Base-by-base conservation (phyloP, 2,113 vertebrate species). In the Daboia siamensis region DNA sequence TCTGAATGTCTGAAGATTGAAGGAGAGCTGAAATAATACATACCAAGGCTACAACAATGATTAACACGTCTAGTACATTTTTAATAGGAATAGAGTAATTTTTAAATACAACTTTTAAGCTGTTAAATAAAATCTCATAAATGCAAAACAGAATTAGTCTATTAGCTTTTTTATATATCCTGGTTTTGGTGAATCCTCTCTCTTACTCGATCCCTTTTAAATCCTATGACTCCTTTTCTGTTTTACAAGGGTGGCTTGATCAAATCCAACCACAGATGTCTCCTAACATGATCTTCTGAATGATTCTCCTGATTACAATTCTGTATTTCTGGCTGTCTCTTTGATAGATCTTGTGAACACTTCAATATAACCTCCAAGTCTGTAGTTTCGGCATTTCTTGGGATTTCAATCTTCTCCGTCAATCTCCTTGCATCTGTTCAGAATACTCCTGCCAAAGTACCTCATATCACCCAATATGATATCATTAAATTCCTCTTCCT, bases 41-140 rank as follows among this genome's bases (percentile, higher is more conserved):
- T 15, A 74, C 15, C n/a, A 39, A 20, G 33, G 33, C 69, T 80
- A 44, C 7, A 80, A 80, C 69, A 80, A 44, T 21, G 74, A 39
- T 2, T 80, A 39, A 80, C 17, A 80, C 17, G 44, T 21, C 74
- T 80, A 80, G 15, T 39, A 80, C 33, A 80, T 80, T 80, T 15
- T 9, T 90, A 96, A 96, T 94, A 86, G 56, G 90, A 94, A 95
- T 88, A 86, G 94, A 94, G 93, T 90, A 93, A 17, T 94, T 80
- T 80, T 39, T 21, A 80, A 91, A 93, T 94, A 57, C 23, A 94
- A 55, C 48, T 8, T 29, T 17, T 56, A 89, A 89, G 46, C 24
- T 12, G 29, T 12, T 55, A 51, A 64, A 20, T 23, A 26, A 90
- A 33, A 5, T n/a, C 4, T 74, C 26, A 39, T 44, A 23, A 51